These are phyloP conservation scores for Fregata magnificens DNA, from an alignment of 2,113 vertebrate species.

Conservation along the genomic window DNA sequence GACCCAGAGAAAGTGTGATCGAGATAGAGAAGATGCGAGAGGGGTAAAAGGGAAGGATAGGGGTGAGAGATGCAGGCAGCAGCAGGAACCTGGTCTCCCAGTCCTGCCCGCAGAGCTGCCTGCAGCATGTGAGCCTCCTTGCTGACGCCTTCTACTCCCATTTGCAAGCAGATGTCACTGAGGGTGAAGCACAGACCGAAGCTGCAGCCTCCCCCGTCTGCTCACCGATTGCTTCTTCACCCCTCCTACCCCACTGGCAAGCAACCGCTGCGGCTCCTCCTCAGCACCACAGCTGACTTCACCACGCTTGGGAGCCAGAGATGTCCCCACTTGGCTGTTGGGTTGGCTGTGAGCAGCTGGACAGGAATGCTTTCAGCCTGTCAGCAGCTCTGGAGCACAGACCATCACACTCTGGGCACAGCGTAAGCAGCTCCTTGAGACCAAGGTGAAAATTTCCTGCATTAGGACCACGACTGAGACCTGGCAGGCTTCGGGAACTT, in stretches of 20 bases:
- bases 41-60: not conserved
- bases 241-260: not conserved
- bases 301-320: not conserved
- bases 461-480: not conserved
- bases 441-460: not conserved
- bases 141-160: not conserved
- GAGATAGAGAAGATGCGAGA: accelerated
- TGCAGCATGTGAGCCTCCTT: not conserved
- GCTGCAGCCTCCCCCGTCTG: not conserved
- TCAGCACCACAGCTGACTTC: not conserved
- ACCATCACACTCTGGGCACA: not conserved
- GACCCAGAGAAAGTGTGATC: not conserved
- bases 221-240: not conserved
- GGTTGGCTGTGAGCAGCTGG: not conserved
- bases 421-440: not conserved
- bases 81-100: not conserved
- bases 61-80: not conserved
- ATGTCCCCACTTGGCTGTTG: not conserved
- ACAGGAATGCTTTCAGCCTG: not conserved
- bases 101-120: not conserved
- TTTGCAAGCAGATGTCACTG: not conserved
- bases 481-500: not conserved
- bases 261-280: not conserved
- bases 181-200: not conserved
- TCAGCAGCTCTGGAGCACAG: not conserved